Conservation (phyloP, 53 echinoderm and acorn worm genomes). For the Zoroaster sp. region DNA sequence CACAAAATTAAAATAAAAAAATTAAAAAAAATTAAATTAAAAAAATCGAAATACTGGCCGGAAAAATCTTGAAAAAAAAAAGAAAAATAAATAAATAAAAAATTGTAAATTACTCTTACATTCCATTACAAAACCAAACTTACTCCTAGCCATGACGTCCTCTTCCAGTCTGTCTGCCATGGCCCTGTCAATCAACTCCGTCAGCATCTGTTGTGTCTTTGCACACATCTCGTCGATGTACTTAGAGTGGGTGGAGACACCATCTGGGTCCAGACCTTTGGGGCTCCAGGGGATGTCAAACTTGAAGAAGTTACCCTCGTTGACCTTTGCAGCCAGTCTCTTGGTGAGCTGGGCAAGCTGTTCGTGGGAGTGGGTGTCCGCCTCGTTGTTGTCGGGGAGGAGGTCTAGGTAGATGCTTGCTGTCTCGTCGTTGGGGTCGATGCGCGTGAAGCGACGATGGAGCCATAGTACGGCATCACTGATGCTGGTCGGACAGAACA, state of each 20-base stretch:
- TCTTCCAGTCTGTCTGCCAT: constrained; percentile 78
- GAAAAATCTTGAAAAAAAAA: background rate
- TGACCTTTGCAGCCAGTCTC: constrained; percentile 83
- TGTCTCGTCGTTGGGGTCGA: constrained; percentile 80
- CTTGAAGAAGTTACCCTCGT: constrained; percentile 84
- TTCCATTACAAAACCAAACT: background rate
- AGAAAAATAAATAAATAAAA: background rate
- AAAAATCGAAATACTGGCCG: no score
- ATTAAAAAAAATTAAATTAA: no score
- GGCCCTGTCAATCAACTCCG: constrained; percentile 82
- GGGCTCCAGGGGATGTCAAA: constrained; percentile 95
- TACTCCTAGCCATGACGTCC: constrained; percentile 76
- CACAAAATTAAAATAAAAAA: no score
- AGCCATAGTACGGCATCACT: constrained; percentile 91
- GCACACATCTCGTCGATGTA: constrained; percentile 81
- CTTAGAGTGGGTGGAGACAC: constrained; percentile 78
- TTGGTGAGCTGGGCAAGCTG: constrained; percentile 88
- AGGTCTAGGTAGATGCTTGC: constrained; percentile 85
- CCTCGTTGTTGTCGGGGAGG: constrained; percentile 60
- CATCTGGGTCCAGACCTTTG: constrained; percentile 84
- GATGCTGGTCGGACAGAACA: constrained; percentile 78
- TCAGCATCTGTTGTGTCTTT: constrained; percentile 71
- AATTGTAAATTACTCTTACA: background rate
- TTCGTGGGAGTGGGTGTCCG: constrained; percentile 79
- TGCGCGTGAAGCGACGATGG: constrained; percentile 79